Evolutionary conservation across 2,888 invertebrate genomes (phyloP).

Genomic region (Dicyrtomina minuta): DNA sequence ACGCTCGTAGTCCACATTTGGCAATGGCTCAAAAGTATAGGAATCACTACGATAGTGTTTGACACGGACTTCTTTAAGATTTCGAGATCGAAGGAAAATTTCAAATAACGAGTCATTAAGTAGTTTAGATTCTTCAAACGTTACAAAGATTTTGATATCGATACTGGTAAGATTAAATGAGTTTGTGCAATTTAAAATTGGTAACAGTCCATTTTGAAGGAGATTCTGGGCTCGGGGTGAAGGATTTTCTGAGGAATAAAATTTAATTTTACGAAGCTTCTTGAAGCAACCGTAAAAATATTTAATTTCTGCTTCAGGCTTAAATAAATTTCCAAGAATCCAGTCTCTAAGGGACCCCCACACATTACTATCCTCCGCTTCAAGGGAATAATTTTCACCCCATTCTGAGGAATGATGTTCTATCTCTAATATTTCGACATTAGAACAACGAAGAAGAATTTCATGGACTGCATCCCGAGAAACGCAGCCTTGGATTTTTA

Average conservation of each 20-base stretch:
- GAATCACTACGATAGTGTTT: constrained; percentile 7
- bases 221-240: background rate
- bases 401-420: constrained; percentile 3
- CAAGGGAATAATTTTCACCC: background rate
- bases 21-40: constrained; percentile 10
- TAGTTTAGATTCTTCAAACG: constrained; percentile 1
- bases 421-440: constrained; percentile 14
- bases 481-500: background rate
- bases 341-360: background rate
- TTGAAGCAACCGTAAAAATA: constrained; percentile 5
- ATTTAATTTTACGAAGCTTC: background rate
- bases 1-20: constrained; percentile 8
- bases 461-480: constrained; percentile 5
- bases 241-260: background rate
- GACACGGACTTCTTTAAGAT: background rate
- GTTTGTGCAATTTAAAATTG: background rate
- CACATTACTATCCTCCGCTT: background rate
- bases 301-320: constrained; percentile 1
- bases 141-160: background rate
- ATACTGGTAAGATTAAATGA: background rate
- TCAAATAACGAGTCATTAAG: constrained; percentile 3
- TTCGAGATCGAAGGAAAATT: constrained; percentile 2
- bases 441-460: constrained; percentile 4
- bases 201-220: background rate
- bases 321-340: constrained; percentile 10